Conservation (phyloP, 2,797 vertebrate genomes). For the Silurus aristotelis region DNA sequence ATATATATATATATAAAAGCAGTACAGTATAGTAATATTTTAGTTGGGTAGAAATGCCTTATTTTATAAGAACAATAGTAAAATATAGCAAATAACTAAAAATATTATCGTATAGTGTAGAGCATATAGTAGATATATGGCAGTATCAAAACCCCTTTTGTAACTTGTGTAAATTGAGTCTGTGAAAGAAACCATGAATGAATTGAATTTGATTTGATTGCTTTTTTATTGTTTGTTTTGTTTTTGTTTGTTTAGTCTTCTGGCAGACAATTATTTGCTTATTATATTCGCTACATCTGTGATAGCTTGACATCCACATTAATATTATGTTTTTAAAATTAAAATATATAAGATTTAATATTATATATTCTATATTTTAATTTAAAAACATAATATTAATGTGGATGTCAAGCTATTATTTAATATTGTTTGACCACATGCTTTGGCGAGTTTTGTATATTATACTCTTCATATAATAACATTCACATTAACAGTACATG, state of each 20-base stretch:
- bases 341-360: too few species aligned
- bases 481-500: background rate
- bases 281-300: background rate
- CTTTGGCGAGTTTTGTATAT: background rate
- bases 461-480: background rate
- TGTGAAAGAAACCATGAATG: background rate
- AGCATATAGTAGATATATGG: background rate
- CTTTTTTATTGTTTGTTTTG: background rate
- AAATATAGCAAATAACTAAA: background rate
- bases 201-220: background rate
- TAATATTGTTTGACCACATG: background rate
- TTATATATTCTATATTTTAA: too few species aligned
- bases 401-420: background rate
- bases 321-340: background rate
- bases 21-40: background rate
- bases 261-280: background rate
- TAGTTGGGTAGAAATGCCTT: background rate
- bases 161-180: background rate
- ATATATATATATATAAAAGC: background rate
- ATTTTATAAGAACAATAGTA: background rate
- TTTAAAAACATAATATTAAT: background rate
- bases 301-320: background rate
- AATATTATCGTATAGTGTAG: background rate
- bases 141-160: background rate
- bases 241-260: background rate